Conservation (phyloP, 2,888 invertebrate species). For the Autographa pulchrina region DNA sequence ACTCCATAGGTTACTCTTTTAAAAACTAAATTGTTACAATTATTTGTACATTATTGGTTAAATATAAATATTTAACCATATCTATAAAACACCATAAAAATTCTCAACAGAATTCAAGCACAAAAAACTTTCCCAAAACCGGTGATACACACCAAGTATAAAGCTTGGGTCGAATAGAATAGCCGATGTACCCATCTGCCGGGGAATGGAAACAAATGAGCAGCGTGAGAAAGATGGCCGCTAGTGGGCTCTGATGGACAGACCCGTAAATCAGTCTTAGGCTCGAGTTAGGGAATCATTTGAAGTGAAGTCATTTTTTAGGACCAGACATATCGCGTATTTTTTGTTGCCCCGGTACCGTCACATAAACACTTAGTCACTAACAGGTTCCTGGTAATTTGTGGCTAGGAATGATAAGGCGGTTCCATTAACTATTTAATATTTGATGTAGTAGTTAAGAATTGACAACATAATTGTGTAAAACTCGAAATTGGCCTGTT, state of each 20-base stretch:
- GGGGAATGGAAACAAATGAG: constrained; percentile 67
- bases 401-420: too few relatives aligned
- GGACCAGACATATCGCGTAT: neutral
- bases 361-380: neutral
- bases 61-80: too few relatives aligned
- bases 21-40: too few relatives aligned
- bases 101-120: neutral
- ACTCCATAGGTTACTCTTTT: too few relatives aligned
- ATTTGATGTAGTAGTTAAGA: too few relatives aligned
- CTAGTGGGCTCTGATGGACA: constrained; percentile 34
- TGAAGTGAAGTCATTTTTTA: neutral
- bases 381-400: too few relatives aligned
- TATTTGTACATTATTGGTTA: too few relatives aligned
- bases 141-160: constrained; percentile 19
- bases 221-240: constrained; percentile 47
- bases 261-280: constrained; percentile 7
- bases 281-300: neutral
- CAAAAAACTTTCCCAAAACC: constrained; percentile 5
- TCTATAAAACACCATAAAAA: neutral
- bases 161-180: constrained; percentile 61
- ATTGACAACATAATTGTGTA: too few relatives aligned
- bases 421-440: too few relatives aligned
- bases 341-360: neutral
- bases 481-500: too few relatives aligned
- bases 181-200: constrained; percentile 60